These are phyloP conservation scores for Diuraphis noxia DNA, from an alignment of 1,140 invertebrate genomes.

Conservation along the genomic window DNA sequence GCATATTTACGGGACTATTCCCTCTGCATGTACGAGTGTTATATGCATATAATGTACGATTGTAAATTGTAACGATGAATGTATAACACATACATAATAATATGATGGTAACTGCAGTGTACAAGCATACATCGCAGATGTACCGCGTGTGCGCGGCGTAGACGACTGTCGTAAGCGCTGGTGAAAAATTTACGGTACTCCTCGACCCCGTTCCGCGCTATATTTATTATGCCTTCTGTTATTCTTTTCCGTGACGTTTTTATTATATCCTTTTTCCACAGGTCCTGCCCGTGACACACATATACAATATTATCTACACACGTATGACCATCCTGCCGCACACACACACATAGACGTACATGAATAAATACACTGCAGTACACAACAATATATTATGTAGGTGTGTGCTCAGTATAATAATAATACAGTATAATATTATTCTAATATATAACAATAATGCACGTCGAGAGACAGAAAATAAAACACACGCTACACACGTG, in stretches of 20 bases:
- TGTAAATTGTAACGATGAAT: not conserved
- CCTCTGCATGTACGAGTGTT: not conserved
- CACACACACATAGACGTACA: not conserved
- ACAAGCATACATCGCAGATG: not conserved
- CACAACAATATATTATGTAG: not conserved
- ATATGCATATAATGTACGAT: not conserved
- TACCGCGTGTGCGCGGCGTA: not conserved
- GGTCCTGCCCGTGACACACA: not conserved
- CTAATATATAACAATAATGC: not conserved
- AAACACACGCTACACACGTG: not conserved
- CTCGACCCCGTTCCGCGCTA: not conserved
- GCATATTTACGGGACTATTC: not conserved
- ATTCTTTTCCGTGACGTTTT: conserved; percentile 16
- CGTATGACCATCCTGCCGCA: not conserved
- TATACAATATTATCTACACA: not conserved
- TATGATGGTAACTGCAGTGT: no score
- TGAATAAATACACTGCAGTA: not conserved
- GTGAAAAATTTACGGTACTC: conserved; percentile 7
- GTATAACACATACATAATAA: not conserved
- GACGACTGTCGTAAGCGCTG: not conserved
- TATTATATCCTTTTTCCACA: conserved; percentile 42
- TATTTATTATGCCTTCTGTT: not conserved
- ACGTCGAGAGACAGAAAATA: not conserved
- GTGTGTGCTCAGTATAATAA: not conserved
- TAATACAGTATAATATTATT: not conserved